Evolutionary conservation across 2,888 invertebrate genomes (phyloP).

Genomic region (Drosophila affinis): DNA sequence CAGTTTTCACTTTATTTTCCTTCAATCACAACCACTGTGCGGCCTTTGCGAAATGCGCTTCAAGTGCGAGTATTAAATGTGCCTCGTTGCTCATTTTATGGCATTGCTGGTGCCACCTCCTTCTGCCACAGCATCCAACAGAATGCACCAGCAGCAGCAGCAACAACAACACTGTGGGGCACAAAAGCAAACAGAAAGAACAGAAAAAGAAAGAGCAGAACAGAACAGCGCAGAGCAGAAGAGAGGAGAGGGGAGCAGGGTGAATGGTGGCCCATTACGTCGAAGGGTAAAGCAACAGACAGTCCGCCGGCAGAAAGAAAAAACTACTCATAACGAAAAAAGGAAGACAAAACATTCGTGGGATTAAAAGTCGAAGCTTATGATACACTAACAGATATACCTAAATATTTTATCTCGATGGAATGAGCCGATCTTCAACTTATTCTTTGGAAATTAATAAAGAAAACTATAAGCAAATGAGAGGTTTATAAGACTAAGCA

Average conservation of each 20-base stretch:
- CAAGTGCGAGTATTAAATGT: slow-evolving; percentile 66
- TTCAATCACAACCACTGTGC: slow-evolving; percentile 43
- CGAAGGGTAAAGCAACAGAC: slow-evolving; percentile 52
- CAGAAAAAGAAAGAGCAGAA: slow-evolving; percentile 24
- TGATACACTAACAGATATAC: not conserved
- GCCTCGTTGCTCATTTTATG: slow-evolving; percentile 47
- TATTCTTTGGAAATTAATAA: no score
- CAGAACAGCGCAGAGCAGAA: slow-evolving; percentile 35
- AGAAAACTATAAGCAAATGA: no score
- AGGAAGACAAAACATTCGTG: not conserved
- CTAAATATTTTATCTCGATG: no score
- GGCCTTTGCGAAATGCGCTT: slow-evolving; percentile 41
- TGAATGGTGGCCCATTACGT: slow-evolving; percentile 5
- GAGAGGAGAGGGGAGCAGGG: not conserved
- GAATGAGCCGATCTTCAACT: no score
- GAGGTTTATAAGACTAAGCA: no score
- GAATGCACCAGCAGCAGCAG: slow-evolving; percentile 14
- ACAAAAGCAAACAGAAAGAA: slow-evolving; percentile 7
- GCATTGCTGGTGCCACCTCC: not conserved
- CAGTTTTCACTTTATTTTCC: not conserved
- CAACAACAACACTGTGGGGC: slow-evolving; percentile 8
- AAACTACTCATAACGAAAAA: slow-evolving; percentile 45
- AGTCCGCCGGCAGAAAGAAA: slow-evolving; percentile 45
- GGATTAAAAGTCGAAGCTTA: not conserved
- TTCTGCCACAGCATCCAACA: slow-evolving; percentile 11